phyloP scores from a whole-genome alignment of 2,113 vertebrate species.

The Elephas maximus region DNA sequence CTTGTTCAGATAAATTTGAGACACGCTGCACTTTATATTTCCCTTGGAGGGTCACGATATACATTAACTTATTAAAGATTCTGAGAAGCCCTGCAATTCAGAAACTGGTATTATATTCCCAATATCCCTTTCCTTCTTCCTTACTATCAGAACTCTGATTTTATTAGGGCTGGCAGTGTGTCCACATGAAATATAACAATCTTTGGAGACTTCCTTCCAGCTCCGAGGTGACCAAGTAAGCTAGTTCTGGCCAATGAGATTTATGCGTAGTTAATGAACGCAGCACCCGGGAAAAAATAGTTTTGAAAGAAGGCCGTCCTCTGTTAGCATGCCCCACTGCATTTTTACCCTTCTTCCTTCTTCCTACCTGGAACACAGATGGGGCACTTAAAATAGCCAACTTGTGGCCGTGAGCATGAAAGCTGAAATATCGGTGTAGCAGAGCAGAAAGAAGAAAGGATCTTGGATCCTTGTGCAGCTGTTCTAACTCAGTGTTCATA shows the following conservation, averaged over 20 bases:
- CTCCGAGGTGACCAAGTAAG: background rate
- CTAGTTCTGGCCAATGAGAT: background rate
- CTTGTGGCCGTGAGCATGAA: background rate
- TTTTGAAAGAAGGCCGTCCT: background rate
- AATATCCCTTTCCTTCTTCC: background rate
- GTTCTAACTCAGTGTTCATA: too few species aligned
- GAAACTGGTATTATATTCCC: background rate
- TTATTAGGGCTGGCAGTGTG: background rate
- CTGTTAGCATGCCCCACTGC: background rate
- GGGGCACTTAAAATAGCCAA: background rate
- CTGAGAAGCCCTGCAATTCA: background rate
- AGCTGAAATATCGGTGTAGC: background rate
- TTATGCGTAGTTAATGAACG: background rate
- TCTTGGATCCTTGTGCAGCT: background rate
- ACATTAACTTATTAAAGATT: background rate
- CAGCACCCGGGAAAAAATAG: background rate
- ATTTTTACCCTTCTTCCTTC: background rate
- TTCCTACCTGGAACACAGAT: background rate
- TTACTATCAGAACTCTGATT: background rate
- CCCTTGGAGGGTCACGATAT: background rate
- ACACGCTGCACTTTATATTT: background rate
- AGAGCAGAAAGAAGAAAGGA: background rate
- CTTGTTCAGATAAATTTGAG: background rate
- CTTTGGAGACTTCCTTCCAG: background rate
- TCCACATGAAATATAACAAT: background rate